Percentiles rank a stretch among this genome's conserved stretches.
phyloP scores from a whole-genome alignment of 1,140 invertebrate genomes.

The Charaxes varanes region DNA sequence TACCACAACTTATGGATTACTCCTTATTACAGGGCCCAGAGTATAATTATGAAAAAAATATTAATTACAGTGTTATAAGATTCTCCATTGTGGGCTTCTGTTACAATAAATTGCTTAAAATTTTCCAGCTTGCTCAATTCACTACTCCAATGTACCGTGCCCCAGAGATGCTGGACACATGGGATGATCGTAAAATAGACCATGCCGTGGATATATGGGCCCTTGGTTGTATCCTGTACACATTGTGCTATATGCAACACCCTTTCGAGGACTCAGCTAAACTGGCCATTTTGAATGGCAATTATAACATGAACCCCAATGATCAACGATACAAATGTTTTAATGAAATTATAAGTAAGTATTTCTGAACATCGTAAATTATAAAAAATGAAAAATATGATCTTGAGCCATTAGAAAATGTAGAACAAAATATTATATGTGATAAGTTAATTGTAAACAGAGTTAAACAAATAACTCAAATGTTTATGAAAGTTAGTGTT shows the following conservation, averaged over 20 bases:
- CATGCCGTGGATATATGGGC: slow-evolving; percentile 96
- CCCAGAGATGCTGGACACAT: slow-evolving; percentile 98
- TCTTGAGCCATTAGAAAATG: too few species aligned
- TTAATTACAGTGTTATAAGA: too few species aligned
- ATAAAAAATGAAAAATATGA: too few species aligned
- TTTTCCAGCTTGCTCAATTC: slow-evolving; percentile 66
- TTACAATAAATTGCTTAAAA: too few species aligned
- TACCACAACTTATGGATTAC: too few species aligned
- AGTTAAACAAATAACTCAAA: too few species aligned
- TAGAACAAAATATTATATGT: too few species aligned
- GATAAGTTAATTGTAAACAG: too few species aligned
- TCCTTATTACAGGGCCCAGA: too few species aligned
- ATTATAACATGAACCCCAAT: slow-evolving; percentile 88
- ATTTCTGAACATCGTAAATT: slow-evolving; percentile 6
- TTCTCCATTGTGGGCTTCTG: too few species aligned
- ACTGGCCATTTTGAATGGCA: slow-evolving; percentile 96
- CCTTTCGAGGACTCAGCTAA: slow-evolving; percentile 98
- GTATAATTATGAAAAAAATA: too few species aligned
- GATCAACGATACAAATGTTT: slow-evolving; percentile 89
- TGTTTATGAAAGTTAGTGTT: too few species aligned
- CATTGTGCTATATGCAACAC: slow-evolving; percentile 94
- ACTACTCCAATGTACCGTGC: slow-evolving; percentile 93
- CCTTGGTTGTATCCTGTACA: slow-evolving; percentile 95
- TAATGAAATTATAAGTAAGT: slow-evolving; percentile 92
- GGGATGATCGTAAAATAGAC: slow-evolving; percentile 96